Evolutionary conservation across 2,888 invertebrate genomes (phyloP).

Genomic region (Callyntrura guangdongensis): DNA sequence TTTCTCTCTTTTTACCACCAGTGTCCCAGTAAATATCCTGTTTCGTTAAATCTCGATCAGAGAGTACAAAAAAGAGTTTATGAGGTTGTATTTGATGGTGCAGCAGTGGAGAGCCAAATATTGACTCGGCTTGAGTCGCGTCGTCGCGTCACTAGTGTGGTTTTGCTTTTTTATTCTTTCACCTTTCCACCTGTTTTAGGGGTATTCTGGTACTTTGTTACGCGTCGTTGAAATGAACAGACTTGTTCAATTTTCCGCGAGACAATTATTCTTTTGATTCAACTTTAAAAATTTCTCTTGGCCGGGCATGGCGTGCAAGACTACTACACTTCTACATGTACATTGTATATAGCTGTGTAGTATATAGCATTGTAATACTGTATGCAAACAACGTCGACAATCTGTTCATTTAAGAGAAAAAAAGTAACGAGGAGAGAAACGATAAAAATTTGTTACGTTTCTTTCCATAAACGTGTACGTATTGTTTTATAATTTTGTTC

Average conservation of each 20-base stretch:
- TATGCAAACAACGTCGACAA: too few species aligned
- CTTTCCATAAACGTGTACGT: not conserved
- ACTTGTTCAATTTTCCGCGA: too few species aligned
- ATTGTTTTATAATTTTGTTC: conserved; percentile 29
- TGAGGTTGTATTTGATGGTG: not conserved
- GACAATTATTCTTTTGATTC: too few species aligned
- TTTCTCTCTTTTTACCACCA: conserved; percentile 42
- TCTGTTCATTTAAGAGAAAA: too few species aligned
- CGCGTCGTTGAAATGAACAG: too few species aligned
- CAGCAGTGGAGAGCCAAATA: not conserved
- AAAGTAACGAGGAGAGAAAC: too few species aligned
- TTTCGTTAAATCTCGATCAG: conserved; percentile 32
- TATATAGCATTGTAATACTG: too few species aligned
- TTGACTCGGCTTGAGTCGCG: not conserved
- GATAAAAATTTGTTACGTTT: not conserved
- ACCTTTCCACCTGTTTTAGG: not conserved
- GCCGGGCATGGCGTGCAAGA: not conserved
- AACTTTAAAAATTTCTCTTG: too few species aligned
- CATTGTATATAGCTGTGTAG: too few species aligned
- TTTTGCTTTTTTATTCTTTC: not conserved
- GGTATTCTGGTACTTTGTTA: too few species aligned
- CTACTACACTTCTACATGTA: too few species aligned
- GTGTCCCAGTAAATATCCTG: conserved; percentile 42
- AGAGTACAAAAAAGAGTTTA: conserved; percentile 10
- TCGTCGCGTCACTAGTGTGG: not conserved